Percentiles rank a stretch among this genome's conserved stretches.
These are phyloP conservation scores for Tetrao urogallus DNA, from an alignment of 2,113 vertebrate species.

Conservation along the genomic window DNA sequence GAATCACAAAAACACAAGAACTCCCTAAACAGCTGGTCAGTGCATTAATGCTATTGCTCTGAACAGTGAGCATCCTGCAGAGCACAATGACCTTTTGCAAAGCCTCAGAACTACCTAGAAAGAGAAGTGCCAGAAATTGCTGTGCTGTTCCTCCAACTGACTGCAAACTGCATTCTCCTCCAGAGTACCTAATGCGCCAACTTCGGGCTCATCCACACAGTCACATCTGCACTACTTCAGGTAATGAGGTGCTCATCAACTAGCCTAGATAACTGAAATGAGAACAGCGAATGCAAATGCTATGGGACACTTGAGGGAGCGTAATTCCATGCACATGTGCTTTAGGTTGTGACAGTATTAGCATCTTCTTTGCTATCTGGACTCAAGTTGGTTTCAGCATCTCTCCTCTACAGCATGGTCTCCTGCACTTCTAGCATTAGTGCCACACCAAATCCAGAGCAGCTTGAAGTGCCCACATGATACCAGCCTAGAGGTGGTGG, in stretches of 20 bases:
- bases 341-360: background rate
- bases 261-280: rapidly evolving
- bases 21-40: background rate
- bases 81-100: background rate
- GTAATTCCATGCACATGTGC: rapidly evolving
- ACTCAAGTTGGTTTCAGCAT: background rate
- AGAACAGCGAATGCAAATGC: background rate
- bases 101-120: background rate
- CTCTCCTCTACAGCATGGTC: background rate
- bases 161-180: background rate
- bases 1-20: background rate
- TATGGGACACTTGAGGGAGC: background rate
- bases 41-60: background rate
- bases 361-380: background rate
- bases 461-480: background rate
- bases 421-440: background rate
- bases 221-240: background rate
- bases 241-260: background rate
- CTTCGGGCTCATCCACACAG: background rate
- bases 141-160: background rate
- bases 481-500: background rate
- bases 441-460: background rate
- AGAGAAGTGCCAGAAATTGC: background rate
- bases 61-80: background rate
- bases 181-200: background rate